Evolutionary conservation across 2,797 vertebrate species (phyloP).

Genomic region (Ctenopoma multispine): DNA sequence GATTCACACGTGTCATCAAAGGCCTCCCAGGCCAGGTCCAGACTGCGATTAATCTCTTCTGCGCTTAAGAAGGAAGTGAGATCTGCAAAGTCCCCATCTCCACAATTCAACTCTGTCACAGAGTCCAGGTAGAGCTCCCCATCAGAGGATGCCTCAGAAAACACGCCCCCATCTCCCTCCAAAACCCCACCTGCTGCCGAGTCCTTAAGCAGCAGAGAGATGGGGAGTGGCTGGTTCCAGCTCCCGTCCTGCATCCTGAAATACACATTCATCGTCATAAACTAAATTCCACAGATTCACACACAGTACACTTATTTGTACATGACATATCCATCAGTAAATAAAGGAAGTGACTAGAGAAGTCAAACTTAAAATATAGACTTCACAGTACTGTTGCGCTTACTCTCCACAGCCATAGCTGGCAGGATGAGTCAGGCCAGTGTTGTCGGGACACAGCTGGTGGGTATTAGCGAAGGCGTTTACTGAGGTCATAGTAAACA

Average conservation of each 20-base stretch:
- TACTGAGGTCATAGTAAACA: constrained; percentile 60
- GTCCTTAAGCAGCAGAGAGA: constrained; percentile 84
- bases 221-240: constrained; percentile 84
- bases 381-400: constrained; percentile 15
- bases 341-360: constrained; percentile 22
- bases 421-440: constrained; percentile 74
- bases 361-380: constrained; percentile 49
- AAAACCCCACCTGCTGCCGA: constrained; percentile 69
- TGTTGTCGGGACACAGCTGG: constrained; percentile 73
- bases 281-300: constrained; percentile 1
- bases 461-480: constrained; percentile 71
- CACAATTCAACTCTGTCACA: constrained; percentile 84
- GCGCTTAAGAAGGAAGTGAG: constrained; percentile 94
- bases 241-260: constrained; percentile 91
- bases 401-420: constrained; percentile 35
- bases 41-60: constrained; percentile 93
- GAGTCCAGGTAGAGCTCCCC: constrained; percentile 88
- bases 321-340: constrained; percentile 16
- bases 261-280: constrained; percentile 54
- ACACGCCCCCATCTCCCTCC: constrained; percentile 76
- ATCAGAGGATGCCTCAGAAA: constrained; percentile 87
- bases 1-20: constrained; percentile 81
- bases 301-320: background rate
- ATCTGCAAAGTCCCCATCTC: constrained; percentile 84
- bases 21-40: constrained; percentile 93